These are phyloP conservation scores for Scomber scombrus DNA, from an alignment of 2,113 vertebrate genomes.

Conservation along the genomic window DNA sequence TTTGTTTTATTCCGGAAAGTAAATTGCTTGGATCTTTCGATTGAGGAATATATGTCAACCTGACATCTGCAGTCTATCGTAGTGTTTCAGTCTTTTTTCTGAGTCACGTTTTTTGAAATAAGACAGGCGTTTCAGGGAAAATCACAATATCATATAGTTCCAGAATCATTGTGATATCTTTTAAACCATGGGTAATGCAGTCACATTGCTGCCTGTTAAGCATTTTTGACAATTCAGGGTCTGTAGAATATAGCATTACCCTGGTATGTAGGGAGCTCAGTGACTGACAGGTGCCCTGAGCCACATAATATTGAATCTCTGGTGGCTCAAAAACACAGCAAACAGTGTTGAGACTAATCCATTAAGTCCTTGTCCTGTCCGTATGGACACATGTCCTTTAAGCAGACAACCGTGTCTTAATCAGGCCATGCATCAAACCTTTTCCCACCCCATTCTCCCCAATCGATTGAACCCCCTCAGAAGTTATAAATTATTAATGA, in stretches of 20 bases:
- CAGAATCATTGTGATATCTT: too few relatives aligned
- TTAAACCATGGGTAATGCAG: too few relatives aligned
- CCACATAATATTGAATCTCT: constrained; percentile 1
- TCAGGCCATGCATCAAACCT: constrained; percentile 52
- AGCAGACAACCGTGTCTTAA: constrained; percentile 50
- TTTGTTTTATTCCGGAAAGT: not conserved
- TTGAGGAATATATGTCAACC: too few relatives aligned
- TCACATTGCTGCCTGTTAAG: too few relatives aligned
- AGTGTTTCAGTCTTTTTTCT: too few relatives aligned
- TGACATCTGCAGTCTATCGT: too few relatives aligned
- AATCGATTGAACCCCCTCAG: constrained; percentile 54
- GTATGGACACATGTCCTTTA: constrained; percentile 27
- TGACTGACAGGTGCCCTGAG: constrained; percentile 37
- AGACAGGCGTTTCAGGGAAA: not conserved
- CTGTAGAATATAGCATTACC: not conserved
- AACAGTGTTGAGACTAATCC: constrained; percentile 13
- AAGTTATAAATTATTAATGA: constrained; percentile 70
- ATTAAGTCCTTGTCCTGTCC: constrained; percentile 5
- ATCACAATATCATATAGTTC: not conserved
- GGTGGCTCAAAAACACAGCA: constrained; percentile 8
- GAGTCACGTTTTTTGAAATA: too few relatives aligned
- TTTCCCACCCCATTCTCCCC: constrained; percentile 26
- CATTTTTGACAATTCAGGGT: not conserved
- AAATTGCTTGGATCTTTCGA: too few relatives aligned
- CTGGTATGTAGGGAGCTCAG: not conserved